Evolutionary conservation across 2,113 vertebrate species (phyloP), one percentile per base, ranked within the genome.

Genomic region (Ifrita kowaldi): DNA sequence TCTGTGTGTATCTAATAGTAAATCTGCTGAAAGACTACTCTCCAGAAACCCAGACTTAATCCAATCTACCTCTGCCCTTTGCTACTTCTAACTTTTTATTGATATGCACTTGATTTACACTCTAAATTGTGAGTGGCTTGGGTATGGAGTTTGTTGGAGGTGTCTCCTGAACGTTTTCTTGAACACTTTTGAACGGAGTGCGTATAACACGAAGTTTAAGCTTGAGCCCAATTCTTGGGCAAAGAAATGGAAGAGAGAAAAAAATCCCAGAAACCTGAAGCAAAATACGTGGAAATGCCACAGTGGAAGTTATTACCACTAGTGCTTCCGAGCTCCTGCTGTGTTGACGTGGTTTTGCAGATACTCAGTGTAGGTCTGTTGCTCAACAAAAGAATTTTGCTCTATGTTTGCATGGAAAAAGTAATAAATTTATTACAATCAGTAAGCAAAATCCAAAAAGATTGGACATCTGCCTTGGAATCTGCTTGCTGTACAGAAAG

Each of bases 401-500:
- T 95, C 47, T 79, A 22, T 87, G 53, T 96, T 92, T 94, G 74
- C 69, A 75, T 67, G 77, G 90, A 89, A 97, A 65, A 84, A 94
- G 52, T 71, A 90, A 90, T 90, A 91, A 69, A 95, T 94, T 96
- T 89, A 92, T 92, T 87, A 90, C 74, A 86, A 88, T 89, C 93
- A 94, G 71, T 78, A 93, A 97, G 84, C 82, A 83, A 95, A 91
- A 94, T 96, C 95, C 96, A 91, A 88, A 95, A 95, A 50, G 73
- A 89, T 87, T 97, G 96, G 81, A 95, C 90, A 92, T 96, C 84
- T 96, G 90, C 94, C 93, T 96, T 93, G 79, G 93, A 97, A 96
- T 88, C 81, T 93, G 91, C 79, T 96, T 50, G 3, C 93, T 89
- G 91, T 77, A 95, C 37, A 90, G 89, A 91, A 94, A 96, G 90